Evolutionary conservation across 1,140 invertebrate genomes (phyloP), one percentile per base, ranked within the genome.

Genomic region (Lutraria rhynchaena): DNA sequence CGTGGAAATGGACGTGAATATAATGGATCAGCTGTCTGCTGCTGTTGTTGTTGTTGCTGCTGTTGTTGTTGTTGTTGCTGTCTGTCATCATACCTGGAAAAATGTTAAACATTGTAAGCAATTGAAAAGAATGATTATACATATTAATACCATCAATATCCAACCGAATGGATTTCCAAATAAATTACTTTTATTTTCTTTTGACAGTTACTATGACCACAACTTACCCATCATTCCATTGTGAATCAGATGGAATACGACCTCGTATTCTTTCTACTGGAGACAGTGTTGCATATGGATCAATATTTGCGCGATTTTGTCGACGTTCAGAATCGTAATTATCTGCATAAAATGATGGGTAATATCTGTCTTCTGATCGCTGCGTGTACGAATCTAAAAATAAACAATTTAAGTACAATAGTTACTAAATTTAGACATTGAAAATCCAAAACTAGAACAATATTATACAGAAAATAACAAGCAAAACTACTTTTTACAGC

Each of bases 201-300:
- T n/a, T n/a, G n/a, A n/a, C n/a, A n/a, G n/a, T n/a, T n/a, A n/a
- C n/a, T n/a, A n/a, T n/a, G n/a, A n/a, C n/a, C n/a, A n/a, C n/a
- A n/a, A n/a, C 76, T 27, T 82, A 87, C 86, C 86, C 76, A 57
- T 80, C 65, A 58, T 37, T 80, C 76, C 76, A 80, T 24, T 69
- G 76, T 67, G 63, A 33, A 49, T 87, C 86, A 22, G 83, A 74
- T 17, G 83, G 78, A 5, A 84, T 67, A 61, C 84, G 67, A 7
- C 76, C 57, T 5, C 87, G 70, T 27, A 90, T 60, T 74, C 89
- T 75, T 67, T 92, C 91, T 77, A 87, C 91, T 29, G 90, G 91
- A 31, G 90, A 91, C 35, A 92, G 82, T 9, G 92, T 91, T n/a
- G 90, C 90, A 65, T 92, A 92, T 1, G 89, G 88, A 63, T 92